Conservation (phyloP, 2,888 invertebrate genomes). For the Drosophila siamana region DNA sequence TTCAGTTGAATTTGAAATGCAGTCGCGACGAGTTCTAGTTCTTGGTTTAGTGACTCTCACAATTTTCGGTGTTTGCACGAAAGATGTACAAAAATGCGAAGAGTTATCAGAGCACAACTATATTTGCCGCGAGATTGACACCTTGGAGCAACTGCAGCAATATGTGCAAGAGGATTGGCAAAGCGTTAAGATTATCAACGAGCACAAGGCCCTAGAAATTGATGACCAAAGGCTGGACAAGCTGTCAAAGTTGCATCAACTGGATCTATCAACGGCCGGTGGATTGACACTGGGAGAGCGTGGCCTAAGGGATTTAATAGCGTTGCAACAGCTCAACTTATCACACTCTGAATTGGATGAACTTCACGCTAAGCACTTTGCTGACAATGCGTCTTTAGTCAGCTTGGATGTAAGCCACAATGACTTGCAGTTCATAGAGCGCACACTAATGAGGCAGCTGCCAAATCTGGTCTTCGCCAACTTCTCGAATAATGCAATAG, state of each 20-base stretch:
- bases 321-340: conserved; percentile 73
- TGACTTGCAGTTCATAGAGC: conserved; percentile 57
- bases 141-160: conserved; percentile 51
- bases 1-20: conserved; percentile 53
- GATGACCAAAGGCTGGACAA: conserved; percentile 17
- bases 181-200: conserved; percentile 61
- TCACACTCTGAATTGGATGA: conserved; percentile 66
- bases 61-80: conserved; percentile 21
- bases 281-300: conserved; percentile 57
- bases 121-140: conserved; percentile 65
- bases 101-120: conserved; percentile 13
- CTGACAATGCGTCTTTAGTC: conserved; percentile 48
- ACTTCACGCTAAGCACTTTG: conserved; percentile 66
- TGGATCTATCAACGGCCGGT: conserved; percentile 79
- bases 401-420: conserved; percentile 81
- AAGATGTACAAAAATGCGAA: conserved; percentile 64
- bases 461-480: conserved; percentile 71
- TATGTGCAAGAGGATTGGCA: conserved; percentile 56
- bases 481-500: conserved; percentile 79
- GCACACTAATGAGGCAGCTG: conserved; percentile 56
- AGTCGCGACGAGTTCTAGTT: conserved; percentile 35
- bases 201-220: conserved; percentile 48
- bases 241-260: conserved; percentile 48
- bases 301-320: conserved; percentile 69
- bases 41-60: conserved; percentile 14